Conservation (phyloP, 2,113 vertebrate species). For the Podarcis muralis region DNA sequence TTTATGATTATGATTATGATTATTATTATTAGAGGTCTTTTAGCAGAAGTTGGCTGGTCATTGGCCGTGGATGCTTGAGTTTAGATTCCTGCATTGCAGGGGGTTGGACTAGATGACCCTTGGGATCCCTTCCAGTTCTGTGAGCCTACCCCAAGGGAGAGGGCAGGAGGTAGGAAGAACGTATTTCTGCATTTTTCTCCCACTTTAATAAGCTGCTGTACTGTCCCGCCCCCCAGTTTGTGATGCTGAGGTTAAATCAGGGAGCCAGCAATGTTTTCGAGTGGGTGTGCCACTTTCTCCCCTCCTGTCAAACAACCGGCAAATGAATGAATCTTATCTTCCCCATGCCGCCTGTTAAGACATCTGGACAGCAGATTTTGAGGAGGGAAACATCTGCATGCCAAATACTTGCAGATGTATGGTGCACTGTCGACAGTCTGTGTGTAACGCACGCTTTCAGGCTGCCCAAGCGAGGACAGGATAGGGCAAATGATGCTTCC, state of each 20-base stretch:
- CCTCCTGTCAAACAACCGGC: conserved; percentile 31
- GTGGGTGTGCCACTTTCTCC: conserved; percentile 18
- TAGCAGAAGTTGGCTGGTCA: too few relatives aligned
- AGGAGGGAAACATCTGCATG: not conserved
- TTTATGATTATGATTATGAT: too few relatives aligned
- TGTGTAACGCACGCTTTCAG: not conserved
- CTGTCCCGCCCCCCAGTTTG: not conserved
- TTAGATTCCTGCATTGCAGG: too few relatives aligned
- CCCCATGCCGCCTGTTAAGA: conserved; percentile 38
- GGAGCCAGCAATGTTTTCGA: conserved; percentile 30
- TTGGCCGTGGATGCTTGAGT: too few relatives aligned
- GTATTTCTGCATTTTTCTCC: not conserved
- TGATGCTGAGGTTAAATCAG: conserved; percentile 11
- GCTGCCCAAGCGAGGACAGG: not conserved
- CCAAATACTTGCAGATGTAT: conserved; percentile 3
- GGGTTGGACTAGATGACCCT: too few relatives aligned
- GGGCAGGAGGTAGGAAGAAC: not conserved
- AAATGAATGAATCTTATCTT: conserved; percentile 42
- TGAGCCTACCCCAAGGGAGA: not conserved
- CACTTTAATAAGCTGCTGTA: not conserved
- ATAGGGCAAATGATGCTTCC: fast-evolving
- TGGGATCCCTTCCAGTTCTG: too few relatives aligned
- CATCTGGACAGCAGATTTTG: conserved; percentile 28
- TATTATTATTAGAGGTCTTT: too few relatives aligned
- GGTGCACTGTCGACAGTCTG: fast-evolving